A percentile compares a stretch with the other conserved stretches of the same genome.
Conservation (phyloP, 2,113 vertebrate species). For the Sphyrna mokarran region DNA sequence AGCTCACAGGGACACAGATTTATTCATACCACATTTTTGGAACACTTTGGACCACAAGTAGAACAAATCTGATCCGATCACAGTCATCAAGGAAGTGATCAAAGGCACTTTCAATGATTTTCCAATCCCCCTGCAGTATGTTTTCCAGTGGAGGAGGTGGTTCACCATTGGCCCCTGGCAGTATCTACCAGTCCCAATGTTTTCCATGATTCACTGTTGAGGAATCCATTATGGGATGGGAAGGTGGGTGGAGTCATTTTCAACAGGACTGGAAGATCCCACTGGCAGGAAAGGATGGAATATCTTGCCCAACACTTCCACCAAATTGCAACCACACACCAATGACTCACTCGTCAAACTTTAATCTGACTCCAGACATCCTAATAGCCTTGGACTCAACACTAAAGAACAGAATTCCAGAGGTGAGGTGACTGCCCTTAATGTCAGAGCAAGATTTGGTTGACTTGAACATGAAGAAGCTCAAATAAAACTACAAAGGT, state of each 20-base stretch:
- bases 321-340: not conserved
- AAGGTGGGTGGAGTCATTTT: too few species aligned
- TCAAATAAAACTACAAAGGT: not conserved
- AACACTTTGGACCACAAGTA: not conserved
- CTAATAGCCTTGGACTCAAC: too few species aligned
- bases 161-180: too few species aligned
- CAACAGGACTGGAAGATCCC: too few species aligned
- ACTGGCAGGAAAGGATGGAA: too few species aligned
- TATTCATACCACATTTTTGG: not conserved
- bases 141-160: too few species aligned
- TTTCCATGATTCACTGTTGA: too few species aligned
- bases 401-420: not conserved
- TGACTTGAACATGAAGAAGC: not conserved
- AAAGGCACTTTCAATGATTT: not conserved
- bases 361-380: not conserved
- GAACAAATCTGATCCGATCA: not conserved
- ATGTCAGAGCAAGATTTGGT: not conserved
- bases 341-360: not conserved
- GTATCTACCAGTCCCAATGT: too few species aligned
- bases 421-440: not conserved
- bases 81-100: not conserved
- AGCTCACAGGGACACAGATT: not conserved
- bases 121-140: too few species aligned
- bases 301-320: not conserved
- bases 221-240: too few species aligned